Base-by-base conservation (phyloP, 2,888 invertebrate species). In the Disparrhopalites patrizii region DNA sequence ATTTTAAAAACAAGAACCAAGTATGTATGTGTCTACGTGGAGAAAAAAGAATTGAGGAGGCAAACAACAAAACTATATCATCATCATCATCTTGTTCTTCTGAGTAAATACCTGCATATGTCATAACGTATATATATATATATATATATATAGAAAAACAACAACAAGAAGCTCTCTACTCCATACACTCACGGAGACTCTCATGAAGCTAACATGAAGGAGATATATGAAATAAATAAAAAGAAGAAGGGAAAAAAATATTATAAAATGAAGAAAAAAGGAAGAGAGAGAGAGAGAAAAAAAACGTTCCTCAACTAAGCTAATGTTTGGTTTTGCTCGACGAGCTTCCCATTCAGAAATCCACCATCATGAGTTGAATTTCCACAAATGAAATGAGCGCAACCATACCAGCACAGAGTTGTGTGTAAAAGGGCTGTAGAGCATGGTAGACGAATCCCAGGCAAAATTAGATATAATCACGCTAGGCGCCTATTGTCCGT, bases 391-490 rank as follows among this genome's bases (percentile, higher is more conserved):
- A 67, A 67, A 67, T 57, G 54, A 63, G 54, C 47, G 31, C 50
- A 63, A 62, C 67, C 64, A 43, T 65, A 66, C 55, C 28, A 52
- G 43, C 36, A 43, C 31, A 30, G 30, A 23, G 43, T 23, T 47
- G 2, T 25, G 18, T 38, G n/a, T 62, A 15, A 30, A 40, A 30
- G 61, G 33, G 20, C 51, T 28, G 28, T 13, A 40, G 8, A 55
- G 55, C 60, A 52, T 58, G 28, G 23, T 33, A 65, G 63, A 70
- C 67, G 66, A 70, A 70, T 66, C 63, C 63, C 62, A 55, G 65
- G 67, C 67, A 63, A 70, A 70, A 70, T 70, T 70, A 70, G 70
- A 70, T 68, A 70, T 70, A 70, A 70, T 70, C 70, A 70, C 68
- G 70, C 70, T 64, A 68, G 67, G 67, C 66, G 70, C 67, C 68